Evolutionary conservation across 1,140 invertebrate genomes (phyloP).

Genomic region (Drosophila ogumai): DNA sequence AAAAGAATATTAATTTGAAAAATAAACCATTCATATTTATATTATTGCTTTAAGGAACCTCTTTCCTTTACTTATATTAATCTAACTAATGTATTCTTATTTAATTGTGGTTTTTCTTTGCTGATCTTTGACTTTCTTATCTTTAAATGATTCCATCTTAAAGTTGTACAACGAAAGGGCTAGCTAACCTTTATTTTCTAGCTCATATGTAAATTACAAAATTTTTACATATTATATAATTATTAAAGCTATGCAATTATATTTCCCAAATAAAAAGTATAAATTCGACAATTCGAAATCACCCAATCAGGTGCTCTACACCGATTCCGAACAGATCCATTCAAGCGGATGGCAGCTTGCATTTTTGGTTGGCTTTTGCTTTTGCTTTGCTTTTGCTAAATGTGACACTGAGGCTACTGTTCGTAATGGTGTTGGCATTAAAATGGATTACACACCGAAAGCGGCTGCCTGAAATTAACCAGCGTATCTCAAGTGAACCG

Average conservation of each 20-base stretch:
- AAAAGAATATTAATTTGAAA: neutral
- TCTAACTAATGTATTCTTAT: neutral
- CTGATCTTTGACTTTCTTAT: neutral
- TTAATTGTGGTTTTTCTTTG: neutral
- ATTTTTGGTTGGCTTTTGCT: slow-evolving; percentile 46
- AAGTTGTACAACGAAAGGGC: neutral
- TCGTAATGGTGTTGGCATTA: slow-evolving; percentile 83
- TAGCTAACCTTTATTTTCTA: neutral
- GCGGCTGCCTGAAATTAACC: slow-evolving; percentile 62
- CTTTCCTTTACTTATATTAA: neutral
- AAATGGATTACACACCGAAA: slow-evolving; percentile 80
- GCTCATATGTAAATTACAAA: neutral
- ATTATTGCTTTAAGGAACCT: neutral
- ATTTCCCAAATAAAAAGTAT: neutral
- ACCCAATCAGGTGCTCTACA: slow-evolving; percentile 11
- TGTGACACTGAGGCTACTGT: slow-evolving; percentile 83
- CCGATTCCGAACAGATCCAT: slow-evolving; percentile 26
- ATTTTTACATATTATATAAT: neutral
- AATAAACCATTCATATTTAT: neutral
- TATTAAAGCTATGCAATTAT: too few species aligned
- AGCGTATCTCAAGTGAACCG: slow-evolving; percentile 42
- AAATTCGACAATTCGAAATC: neutral
- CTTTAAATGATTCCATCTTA: neutral
- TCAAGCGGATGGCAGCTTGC: slow-evolving; percentile 61
- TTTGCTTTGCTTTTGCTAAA: slow-evolving; percentile 70